Base-by-base conservation (phyloP, 2,888 invertebrate genomes). In the Hypsopygia costalis region DNA sequence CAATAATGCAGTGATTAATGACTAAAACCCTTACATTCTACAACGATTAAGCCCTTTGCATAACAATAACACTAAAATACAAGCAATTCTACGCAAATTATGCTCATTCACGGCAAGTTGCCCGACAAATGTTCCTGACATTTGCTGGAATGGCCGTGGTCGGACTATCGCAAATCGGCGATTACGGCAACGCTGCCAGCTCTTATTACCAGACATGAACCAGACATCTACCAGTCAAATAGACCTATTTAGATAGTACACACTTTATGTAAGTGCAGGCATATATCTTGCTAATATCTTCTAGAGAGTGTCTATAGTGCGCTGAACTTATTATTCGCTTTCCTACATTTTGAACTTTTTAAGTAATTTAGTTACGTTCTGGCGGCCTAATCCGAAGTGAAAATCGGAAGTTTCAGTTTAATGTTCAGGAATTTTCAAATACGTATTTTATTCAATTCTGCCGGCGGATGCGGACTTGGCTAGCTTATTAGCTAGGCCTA, bases 121-220 rank as follows among this genome's bases (percentile, higher is more conserved):
- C 8, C 20, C 20, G 33, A 12, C 30, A 20, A 34, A 29, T 25
- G 30, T 11, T 27, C 9, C 8, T 35, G 31, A 36, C 34, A 41
- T 45, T 45, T 41, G 5, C 25, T 29, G 7, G 35, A 38, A 39
- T 33, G 22, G 30, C 36, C 30, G 22, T 16, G 37, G 16, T 16
- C 12, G 41, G 32, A n/a, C 21, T 28, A 32, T 45, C 29, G 11
- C 31, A 34, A 39, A 45, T 45, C 33, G 39, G 11, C 36, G 29
- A 41, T 41, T 39, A 34, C 30, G 25, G 4, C 28, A 22, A 30
- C 11, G 29, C 11, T 22, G 32, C 5, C 6, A n/a, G 25, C 25
- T 25, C 25, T 25, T 6, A 25, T 25, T 25, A 25, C 25, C 25
- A 25, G 25, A 25, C n/a, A 25, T 25, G 25, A n/a, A 1, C n/a